phyloP scores from a whole-genome alignment of 2,888 invertebrate genomes.

The Phyllotreta cruciferae region DNA sequence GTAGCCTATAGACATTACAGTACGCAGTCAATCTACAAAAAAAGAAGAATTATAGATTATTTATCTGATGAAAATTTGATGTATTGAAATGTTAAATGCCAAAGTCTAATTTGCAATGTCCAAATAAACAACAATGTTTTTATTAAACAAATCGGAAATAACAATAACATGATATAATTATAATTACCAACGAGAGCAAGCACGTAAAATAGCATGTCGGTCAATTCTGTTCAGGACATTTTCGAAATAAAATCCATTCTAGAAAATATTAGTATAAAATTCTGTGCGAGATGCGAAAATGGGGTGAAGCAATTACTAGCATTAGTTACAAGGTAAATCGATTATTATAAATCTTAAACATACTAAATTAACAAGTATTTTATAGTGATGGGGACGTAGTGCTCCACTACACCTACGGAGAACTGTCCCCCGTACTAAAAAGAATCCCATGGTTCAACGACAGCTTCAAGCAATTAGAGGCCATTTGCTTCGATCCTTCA shows the following conservation, averaged over 20 bases:
- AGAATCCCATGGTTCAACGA: slow-evolving; percentile 58
- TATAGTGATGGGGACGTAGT: slow-evolving; percentile 57
- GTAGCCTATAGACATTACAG: too few relatives aligned
- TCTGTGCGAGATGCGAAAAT: slow-evolving; percentile 57
- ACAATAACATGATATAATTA: slow-evolving; percentile 29
- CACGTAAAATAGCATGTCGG: slow-evolving; percentile 33
- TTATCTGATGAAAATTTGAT: neutral
- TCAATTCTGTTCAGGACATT: slow-evolving; percentile 49
- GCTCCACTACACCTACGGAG: slow-evolving; percentile 58
- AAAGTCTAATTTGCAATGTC: neutral
- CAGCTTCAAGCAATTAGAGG: slow-evolving; percentile 63
- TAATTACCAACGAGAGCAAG: neutral
- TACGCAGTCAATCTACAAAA: too few relatives aligned
- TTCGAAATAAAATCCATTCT: slow-evolving; percentile 57
- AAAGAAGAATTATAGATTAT: too few relatives aligned
- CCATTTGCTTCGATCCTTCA: slow-evolving; percentile 83
- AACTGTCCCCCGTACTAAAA: slow-evolving; percentile 56
- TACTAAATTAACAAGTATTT: slow-evolving; percentile 6
- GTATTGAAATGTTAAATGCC: slow-evolving; percentile 3
- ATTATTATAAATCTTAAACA: slow-evolving; percentile 3
- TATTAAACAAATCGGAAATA: slow-evolving; percentile 9
- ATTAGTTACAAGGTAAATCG: slow-evolving; percentile 50
- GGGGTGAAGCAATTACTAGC: slow-evolving; percentile 58
- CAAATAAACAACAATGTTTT: slow-evolving; percentile 10
- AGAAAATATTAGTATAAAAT: slow-evolving; percentile 56